Conservation (phyloP, 1,140 invertebrate species). For the Formica selysi region DNA sequence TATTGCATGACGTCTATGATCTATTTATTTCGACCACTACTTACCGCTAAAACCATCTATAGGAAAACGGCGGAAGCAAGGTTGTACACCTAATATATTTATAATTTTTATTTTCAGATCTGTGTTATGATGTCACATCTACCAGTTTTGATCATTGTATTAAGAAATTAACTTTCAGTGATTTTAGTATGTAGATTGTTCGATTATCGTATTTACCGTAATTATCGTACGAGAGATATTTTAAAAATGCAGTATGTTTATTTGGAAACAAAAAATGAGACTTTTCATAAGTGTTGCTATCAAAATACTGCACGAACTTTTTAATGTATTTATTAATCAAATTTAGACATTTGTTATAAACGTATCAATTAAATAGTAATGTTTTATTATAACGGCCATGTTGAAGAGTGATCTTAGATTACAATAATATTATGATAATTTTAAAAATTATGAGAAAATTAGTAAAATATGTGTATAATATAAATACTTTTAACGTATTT, state of each 20-base stretch:
- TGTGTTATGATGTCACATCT: slow-evolving; percentile 23
- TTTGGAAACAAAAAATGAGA: neutral
- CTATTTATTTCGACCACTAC: too few relatives aligned
- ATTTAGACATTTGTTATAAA: neutral
- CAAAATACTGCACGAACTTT: neutral
- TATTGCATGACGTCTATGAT: too few relatives aligned
- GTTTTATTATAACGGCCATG: neutral
- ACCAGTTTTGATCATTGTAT: neutral
- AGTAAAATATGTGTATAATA: too few relatives aligned
- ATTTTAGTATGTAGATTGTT: slow-evolving; percentile 15
- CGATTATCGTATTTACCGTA: neutral
- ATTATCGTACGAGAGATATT: neutral
- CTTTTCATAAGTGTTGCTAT: neutral
- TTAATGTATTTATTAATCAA: neutral
- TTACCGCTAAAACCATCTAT: too few relatives aligned
- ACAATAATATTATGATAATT: too few relatives aligned
- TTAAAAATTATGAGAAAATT: too few relatives aligned
- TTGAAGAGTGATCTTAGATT: neutral
- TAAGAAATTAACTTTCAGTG: neutral
- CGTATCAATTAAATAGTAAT: neutral
- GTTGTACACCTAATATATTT: neutral
- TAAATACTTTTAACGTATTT: too few relatives aligned
- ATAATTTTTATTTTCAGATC: slow-evolving; percentile 9
- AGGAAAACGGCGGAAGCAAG: too few relatives aligned
- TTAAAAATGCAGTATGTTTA: neutral